phyloP scores from a whole-genome alignment of 2,113 vertebrate genomes.

The Clarias batrachus region DNA sequence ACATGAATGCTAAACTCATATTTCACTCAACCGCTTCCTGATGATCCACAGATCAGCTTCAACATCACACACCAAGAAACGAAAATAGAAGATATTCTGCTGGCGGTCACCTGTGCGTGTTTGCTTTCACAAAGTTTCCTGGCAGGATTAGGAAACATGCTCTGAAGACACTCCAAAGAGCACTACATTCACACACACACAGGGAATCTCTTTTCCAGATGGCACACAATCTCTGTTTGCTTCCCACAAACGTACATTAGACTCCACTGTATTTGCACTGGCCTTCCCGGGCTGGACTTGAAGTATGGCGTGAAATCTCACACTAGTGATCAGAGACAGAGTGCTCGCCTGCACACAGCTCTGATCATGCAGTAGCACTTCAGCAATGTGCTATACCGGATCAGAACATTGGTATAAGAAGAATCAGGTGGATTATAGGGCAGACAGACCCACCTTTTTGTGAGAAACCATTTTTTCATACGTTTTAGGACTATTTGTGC shows the following conservation, averaged over 20 bases:
- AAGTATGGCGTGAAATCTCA: slow-evolving; percentile 1
- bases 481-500: no score
- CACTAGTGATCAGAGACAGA: background rate
- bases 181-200: background rate
- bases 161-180: background rate
- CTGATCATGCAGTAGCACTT: background rate
- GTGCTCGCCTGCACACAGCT: background rate
- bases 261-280: slow-evolving; percentile 6
- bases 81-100: background rate
- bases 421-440: background rate
- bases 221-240: background rate
- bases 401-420: background rate
- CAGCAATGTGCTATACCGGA: background rate
- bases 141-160: background rate
- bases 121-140: background rate
- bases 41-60: background rate
- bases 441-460: background rate
- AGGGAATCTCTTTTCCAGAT: background rate
- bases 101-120: background rate
- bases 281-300: background rate
- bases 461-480: background rate
- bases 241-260: background rate
- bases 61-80: background rate
- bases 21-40: background rate
- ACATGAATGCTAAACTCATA: background rate